Base-by-base conservation (phyloP, 2,888 invertebrate species). In the Meteorus cinctellus region DNA sequence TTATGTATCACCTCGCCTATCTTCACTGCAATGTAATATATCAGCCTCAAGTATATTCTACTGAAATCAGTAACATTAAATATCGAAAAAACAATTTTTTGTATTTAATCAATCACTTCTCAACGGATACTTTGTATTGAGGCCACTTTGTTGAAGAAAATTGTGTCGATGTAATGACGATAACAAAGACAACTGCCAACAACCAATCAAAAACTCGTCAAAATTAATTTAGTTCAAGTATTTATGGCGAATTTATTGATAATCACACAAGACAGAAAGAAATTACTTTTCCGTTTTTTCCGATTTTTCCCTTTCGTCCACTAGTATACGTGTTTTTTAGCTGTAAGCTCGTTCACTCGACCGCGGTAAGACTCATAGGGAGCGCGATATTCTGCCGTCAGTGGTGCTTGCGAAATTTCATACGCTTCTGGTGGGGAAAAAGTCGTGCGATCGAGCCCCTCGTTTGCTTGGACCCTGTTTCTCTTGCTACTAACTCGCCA, bases 341-440 rank as follows among this genome's bases (percentile, higher is more conserved):
- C 48, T 29, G 63, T 63, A 72, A 72, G 72, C 51, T 63, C 72
- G 69, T 24, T 70, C 48, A 62, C 76, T 55, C 51, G 72, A 63
- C 67, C 72, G 51, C 76, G 68, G 48, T 73, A 68, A 68, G 68
- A 76, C 76, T 76, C 76, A 68, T 76, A 63, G 76, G 76, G 72
- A 72, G 72, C 68, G 66, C 62, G 63, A 76, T 51, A 75, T 66
- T 71, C 71, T 51, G 8, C 55, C 55, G 71, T 73, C 72, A 69
- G 74, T 67, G 67, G 76, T 76, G 72, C 69, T 78, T 75, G 77
- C 75, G 66, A 78, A 78, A 78, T 78, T 75, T 75, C 60, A 78
- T 76, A 69, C 68, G 69, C 72, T 75, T 72, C 70, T 69, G 72
- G 71, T 67, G 71, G 76, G 72, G 63, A 66, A 66, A 71, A 48